These are phyloP conservation scores for Dysmachus trigonus DNA, from an alignment of 2,888 invertebrate genomes.

Conservation along the genomic window DNA sequence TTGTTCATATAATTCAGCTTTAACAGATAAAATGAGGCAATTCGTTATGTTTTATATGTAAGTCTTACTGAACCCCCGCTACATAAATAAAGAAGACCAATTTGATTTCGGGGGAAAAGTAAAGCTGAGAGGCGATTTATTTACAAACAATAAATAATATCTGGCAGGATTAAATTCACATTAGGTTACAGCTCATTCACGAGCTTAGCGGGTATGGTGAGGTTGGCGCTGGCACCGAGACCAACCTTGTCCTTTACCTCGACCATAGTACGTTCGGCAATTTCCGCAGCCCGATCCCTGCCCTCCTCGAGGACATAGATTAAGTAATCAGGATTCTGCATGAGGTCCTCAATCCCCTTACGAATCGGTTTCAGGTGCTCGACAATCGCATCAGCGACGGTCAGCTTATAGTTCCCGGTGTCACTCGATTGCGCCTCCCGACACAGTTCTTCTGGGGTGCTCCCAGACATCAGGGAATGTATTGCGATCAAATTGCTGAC, in stretches of 20 bases:
- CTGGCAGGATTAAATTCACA: neutral
- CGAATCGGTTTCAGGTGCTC: slow-evolving; percentile 77
- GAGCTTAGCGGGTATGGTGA: slow-evolving; percentile 25
- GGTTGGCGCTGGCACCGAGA: slow-evolving; percentile 53
- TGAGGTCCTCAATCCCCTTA: slow-evolving; percentile 67
- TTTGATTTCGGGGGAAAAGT: neutral
- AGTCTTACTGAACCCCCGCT: too few species aligned
- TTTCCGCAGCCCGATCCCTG: slow-evolving; percentile 69
- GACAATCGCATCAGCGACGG: slow-evolving; percentile 77
- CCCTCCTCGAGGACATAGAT: slow-evolving; percentile 72
- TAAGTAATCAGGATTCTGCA: slow-evolving; percentile 72
- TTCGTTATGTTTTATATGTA: too few species aligned
- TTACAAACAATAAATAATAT: neutral
- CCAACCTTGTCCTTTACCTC: slow-evolving; percentile 74
- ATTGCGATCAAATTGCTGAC: slow-evolving; percentile 89
- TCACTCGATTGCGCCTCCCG: slow-evolving; percentile 72
- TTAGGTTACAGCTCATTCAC: slow-evolving; percentile 44
- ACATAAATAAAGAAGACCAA: neutral
- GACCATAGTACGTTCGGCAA: slow-evolving; percentile 72
- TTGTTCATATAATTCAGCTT: too few species aligned
- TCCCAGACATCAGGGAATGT: slow-evolving; percentile 78
- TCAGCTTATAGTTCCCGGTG: slow-evolving; percentile 80
- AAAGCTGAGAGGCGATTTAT: neutral
- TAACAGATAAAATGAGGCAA: too few species aligned
- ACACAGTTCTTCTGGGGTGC: slow-evolving; percentile 74